Evolutionary conservation across 2,797 vertebrate species (phyloP).

Genomic region (Myotis vivesi): DNA sequence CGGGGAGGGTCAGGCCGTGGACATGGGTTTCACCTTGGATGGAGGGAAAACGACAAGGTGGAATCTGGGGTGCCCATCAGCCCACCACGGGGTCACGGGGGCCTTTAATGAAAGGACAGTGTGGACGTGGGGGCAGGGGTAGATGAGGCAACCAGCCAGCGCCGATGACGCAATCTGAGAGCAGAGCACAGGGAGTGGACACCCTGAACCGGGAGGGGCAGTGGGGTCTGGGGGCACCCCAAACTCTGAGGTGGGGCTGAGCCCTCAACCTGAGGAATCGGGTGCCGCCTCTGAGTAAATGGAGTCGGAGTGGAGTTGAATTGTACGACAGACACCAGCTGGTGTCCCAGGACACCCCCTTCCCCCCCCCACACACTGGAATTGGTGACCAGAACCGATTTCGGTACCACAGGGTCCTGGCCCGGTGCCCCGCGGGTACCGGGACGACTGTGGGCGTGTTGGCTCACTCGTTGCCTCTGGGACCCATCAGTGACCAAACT

Average conservation of each 20-base stretch:
- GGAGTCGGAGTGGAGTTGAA: not conserved
- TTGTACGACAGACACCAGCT: not conserved
- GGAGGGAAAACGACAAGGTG: not conserved
- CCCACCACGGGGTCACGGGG: fast-evolving
- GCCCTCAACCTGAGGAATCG: not conserved
- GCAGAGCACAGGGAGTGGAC: not conserved
- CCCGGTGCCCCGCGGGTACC: not conserved
- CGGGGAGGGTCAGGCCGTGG: slow-evolving; percentile 38
- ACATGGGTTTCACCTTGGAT: not conserved
- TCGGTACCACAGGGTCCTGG: not conserved
- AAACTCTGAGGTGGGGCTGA: not conserved
- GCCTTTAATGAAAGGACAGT: not conserved
- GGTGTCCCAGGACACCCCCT: not conserved
- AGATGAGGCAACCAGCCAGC: not conserved
- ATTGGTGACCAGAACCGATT: not conserved
- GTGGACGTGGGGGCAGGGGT: fast-evolving
- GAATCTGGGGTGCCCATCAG: fast-evolving
- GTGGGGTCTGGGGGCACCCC: not conserved
- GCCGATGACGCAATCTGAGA: fast-evolving
- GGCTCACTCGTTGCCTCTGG: not conserved
- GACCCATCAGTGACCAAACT: not conserved
- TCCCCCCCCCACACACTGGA: not conserved
- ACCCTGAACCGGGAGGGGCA: not conserved
- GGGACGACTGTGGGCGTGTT: fast-evolving
- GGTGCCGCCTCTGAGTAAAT: not conserved